Evolutionary conservation across 2,888 invertebrate genomes (phyloP).

Genomic region (Melanchra persicariae): DNA sequence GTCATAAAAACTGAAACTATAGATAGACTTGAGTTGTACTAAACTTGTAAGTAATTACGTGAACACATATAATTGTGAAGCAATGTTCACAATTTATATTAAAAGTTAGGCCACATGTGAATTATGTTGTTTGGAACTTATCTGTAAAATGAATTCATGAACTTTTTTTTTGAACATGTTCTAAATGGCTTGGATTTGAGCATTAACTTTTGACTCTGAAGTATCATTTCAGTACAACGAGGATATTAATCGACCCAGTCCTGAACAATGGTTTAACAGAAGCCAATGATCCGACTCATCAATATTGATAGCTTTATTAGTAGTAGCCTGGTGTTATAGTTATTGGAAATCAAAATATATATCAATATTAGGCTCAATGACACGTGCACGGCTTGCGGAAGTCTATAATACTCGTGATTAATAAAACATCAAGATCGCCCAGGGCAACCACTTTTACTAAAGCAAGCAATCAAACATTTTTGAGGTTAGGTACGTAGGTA

Average conservation of each 20-base stretch:
- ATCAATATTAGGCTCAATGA: slow-evolving; percentile 47
- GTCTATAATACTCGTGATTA: slow-evolving; percentile 7
- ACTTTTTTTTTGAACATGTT: background rate
- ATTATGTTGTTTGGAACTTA: background rate
- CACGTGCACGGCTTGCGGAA: slow-evolving; percentile 40
- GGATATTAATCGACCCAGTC: slow-evolving; percentile 7
- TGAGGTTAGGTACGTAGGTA: background rate
- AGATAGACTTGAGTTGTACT: slow-evolving; percentile 4
- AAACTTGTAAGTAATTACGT: slow-evolving; percentile 15
- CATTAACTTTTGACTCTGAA: background rate
- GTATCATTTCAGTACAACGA: slow-evolving; percentile 6
- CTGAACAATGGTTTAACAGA: slow-evolving; percentile 33
- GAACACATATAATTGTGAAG: too few relatives aligned
- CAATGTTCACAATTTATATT: background rate
- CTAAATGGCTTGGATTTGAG: background rate
- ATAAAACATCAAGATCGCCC: slow-evolving; percentile 33
- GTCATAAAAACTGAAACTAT: slow-evolving; percentile 27
- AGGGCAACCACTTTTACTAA: background rate
- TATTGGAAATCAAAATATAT: slow-evolving; percentile 54
- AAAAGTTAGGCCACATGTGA: background rate
- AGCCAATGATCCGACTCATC: slow-evolving; percentile 66
- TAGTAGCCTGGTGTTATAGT: slow-evolving; percentile 49
- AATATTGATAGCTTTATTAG: slow-evolving; percentile 59
- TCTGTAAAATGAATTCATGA: too few relatives aligned
- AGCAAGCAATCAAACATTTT: background rate